Conservation (phyloP, 2,113 vertebrate genomes). For the Nesogale talazaci region DNA sequence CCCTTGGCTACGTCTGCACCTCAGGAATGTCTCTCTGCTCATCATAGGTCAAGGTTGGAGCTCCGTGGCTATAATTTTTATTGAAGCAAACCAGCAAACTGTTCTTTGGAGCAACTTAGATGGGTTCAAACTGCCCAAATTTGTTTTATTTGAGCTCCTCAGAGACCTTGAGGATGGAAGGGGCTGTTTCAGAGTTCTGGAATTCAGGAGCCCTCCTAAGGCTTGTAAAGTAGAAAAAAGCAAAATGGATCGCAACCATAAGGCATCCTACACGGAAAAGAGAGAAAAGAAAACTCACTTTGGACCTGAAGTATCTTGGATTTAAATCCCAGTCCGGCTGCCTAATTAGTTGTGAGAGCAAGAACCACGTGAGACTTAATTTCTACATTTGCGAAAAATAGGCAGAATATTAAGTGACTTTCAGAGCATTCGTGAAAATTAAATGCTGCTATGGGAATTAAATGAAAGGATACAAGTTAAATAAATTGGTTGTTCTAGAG, state of each 20-base stretch:
- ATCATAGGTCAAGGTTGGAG: too few species aligned
- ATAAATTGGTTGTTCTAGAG: not conserved
- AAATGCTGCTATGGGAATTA: slow-evolving; percentile 40
- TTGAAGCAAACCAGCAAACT: not conserved
- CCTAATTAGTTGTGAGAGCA: not conserved
- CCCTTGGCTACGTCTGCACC: too few species aligned
- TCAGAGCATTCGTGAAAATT: slow-evolving; percentile 47
- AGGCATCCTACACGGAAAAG: too few species aligned
- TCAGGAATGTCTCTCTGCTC: too few species aligned
- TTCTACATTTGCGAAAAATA: slow-evolving; percentile 46
- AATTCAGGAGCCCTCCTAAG: not conserved
- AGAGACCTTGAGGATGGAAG: not conserved
- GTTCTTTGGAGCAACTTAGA: not conserved
- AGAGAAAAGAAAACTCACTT: not conserved
- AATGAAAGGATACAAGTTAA: slow-evolving; percentile 27
- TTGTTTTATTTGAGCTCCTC: not conserved
- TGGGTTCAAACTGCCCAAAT: not conserved
- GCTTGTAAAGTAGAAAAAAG: not conserved
- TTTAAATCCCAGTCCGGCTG: not conserved
- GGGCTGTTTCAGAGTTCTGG: not conserved
- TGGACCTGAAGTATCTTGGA: not conserved
- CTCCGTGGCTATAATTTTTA: not conserved
- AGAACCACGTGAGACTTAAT: not conserved
- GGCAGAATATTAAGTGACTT: not conserved
- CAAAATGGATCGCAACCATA: not conserved